Conservation (phyloP, 2,888 invertebrate genomes). For the Melanostoma scalare region DNA sequence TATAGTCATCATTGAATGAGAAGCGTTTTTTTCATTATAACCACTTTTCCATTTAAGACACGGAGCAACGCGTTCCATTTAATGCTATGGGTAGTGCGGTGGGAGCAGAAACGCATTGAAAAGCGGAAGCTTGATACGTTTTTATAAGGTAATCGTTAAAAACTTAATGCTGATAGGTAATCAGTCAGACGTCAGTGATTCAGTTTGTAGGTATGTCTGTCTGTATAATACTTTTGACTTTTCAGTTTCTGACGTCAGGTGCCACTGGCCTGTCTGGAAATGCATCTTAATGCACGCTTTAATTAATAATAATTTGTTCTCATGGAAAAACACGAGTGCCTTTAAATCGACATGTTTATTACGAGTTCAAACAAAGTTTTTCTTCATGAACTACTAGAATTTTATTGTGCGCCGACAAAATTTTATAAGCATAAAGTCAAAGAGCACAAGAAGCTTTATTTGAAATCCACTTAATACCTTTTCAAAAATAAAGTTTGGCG, state of each 20-base stretch:
- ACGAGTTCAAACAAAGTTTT: no score
- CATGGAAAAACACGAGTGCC: no score
- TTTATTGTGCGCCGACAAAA: neutral
- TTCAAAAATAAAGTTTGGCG: neutral
- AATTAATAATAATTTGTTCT: no score
- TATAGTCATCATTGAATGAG: constrained; percentile 42
- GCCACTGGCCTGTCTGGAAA: no score
- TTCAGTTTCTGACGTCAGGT: no score
- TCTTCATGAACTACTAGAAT: neutral
- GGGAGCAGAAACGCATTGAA: constrained; percentile 5
- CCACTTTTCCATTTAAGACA: constrained; percentile 55
- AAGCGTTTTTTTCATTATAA: constrained; percentile 37
- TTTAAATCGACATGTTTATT: no score
- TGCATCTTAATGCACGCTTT: no score
- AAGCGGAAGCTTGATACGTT: constrained; percentile 29
- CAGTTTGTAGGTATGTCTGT: no score
- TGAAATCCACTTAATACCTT: constrained; percentile 5
- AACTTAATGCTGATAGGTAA: no score
- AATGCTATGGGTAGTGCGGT: constrained; percentile 14
- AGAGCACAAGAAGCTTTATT: neutral
- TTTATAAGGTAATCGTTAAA: no score
- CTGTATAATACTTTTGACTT: no score
- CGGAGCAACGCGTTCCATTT: constrained; percentile 40
- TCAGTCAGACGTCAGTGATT: no score
- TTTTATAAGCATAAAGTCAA: neutral